Base-by-base conservation (phyloP, 2,888 invertebrate genomes). In the Orchestes rusci region DNA sequence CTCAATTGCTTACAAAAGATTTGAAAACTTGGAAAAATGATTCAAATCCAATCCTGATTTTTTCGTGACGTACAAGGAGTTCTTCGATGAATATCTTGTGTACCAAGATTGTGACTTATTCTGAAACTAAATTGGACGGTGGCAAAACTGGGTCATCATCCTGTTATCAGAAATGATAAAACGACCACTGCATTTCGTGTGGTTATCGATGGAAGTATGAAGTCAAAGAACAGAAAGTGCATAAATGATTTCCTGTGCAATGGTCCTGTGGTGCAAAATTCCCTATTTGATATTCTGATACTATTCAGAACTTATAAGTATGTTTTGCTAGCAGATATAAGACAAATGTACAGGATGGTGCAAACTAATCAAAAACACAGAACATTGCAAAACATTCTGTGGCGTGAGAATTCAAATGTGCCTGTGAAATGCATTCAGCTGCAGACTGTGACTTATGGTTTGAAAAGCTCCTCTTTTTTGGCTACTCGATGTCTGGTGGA, bases 161-260 rank as follows among this genome's bases (percentile, higher is more conserved):
- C 46, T 8, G 43, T 48, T 1, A 48, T 53, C n/a, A 17, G 46
- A 30, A 34, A 51, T 27, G 46, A 48, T 23, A 51, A 49, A 33
- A 42, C 19, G 28, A 49, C 45, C 3, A 53, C 51, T 8, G 44
- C 43, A 18, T 23, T 51, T 17, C 39, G 51, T 13, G 51, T 50
- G 8, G 50, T 51, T 7, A 49, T 53, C 36, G 51, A 53, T 44
- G 53, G 51, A 8, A 44, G 51, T 16, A 36, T 51, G 45, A 48
- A 47, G 20, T 39, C 45, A 16, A 49, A 45, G 20, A 32, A 48
- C 19, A 39, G 37, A 18, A 42, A 20, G 23, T 46, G 23, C 16
- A 30, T 46, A 15, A 53, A 53, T 43, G 48, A 51, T 34, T 35
- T 40, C 13, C 18, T 49, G 27, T 51, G 44, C 40, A 46, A 43